Percentiles rank a stretch among this genome's conserved stretches.
These are phyloP conservation scores for Lasiurus borealis DNA, from an alignment of 2,113 vertebrate genomes.

Conservation along the genomic window DNA sequence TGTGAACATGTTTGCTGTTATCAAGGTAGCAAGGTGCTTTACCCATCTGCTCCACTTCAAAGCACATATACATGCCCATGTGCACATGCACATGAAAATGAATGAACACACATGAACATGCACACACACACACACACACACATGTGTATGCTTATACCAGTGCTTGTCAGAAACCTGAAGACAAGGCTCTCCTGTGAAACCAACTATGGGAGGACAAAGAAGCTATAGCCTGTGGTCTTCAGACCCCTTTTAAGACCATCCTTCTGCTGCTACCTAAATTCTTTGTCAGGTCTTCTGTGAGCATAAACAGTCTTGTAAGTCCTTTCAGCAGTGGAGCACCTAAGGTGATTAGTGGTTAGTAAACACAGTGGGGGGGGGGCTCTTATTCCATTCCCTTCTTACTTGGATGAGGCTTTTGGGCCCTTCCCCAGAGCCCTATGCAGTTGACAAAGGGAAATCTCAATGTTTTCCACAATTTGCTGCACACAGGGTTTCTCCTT, in stretches of 20 bases:
- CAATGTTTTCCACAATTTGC: neutral
- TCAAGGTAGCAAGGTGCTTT: neutral
- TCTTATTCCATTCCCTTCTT: neutral
- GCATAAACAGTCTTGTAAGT: neutral
- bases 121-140: neutral
- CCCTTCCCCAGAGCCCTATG: neutral
- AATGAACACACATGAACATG: too few species aligned
- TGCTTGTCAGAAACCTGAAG: neutral
- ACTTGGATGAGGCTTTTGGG: neutral
- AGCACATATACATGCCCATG: neutral
- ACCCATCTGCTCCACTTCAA: too few species aligned
- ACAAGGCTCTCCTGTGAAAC: neutral
- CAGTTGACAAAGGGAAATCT: neutral
- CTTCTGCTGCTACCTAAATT: neutral
- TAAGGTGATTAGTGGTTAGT: neutral
- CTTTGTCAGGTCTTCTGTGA: neutral
- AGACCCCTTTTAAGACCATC: neutral
- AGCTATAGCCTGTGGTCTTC: neutral
- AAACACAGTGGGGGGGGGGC: rapidly evolving
- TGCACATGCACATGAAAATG: neutral
- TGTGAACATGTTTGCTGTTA: neutral
- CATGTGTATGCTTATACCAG: too few species aligned
- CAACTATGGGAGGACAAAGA: neutral
- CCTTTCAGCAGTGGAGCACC: neutral
- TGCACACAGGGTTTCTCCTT: neutral